A percentile compares a stretch with the other conserved stretches of the same genome.
Conservation (phyloP, 2,888 invertebrate genomes). For the Plagodis dolabraria region DNA sequence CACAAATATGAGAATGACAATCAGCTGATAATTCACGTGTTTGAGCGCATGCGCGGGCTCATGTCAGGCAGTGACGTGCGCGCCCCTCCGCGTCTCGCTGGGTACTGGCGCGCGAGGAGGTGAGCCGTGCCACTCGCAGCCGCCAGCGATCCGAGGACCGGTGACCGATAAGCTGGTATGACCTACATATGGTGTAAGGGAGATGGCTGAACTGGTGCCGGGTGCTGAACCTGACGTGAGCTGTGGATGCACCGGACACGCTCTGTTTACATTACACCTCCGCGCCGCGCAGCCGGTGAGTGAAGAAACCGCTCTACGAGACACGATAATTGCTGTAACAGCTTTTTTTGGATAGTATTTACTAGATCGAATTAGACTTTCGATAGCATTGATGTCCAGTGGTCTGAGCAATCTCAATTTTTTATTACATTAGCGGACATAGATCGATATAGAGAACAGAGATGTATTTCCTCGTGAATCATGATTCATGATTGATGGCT, state of each 20-base stretch:
- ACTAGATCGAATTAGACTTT: neutral
- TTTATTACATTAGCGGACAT: too few species aligned
- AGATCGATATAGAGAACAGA: too few species aligned
- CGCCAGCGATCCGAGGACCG: conserved; percentile 21
- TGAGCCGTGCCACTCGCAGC: conserved; percentile 5
- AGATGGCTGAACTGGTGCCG: conserved; percentile 39
- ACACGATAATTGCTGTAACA: neutral
- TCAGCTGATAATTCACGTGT: conserved; percentile 64
- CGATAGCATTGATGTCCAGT: too few species aligned
- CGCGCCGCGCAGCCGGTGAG: conserved; percentile 29
- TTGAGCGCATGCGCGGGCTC: conserved; percentile 65
- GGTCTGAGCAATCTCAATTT: too few species aligned
- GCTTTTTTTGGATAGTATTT: conserved; percentile 2
- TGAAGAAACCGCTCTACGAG: conserved; percentile 9
- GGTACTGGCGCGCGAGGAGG: conserved; percentile 39
- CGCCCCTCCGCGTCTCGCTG: conserved; percentile 55
- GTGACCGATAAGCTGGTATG: conserved; percentile 49
- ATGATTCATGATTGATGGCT: too few species aligned
- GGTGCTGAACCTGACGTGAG: conserved; percentile 20
- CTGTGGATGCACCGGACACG: conserved; percentile 46
- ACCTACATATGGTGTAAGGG: conserved; percentile 45
- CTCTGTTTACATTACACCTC: conserved; percentile 53
- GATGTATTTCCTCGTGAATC: too few species aligned
- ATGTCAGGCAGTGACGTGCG: conserved; percentile 53
- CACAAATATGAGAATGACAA: conserved; percentile 52